Evolutionary conservation across 2,113 vertebrate species (phyloP).

Genomic region (Paradoxurus hermaphroditus): DNA sequence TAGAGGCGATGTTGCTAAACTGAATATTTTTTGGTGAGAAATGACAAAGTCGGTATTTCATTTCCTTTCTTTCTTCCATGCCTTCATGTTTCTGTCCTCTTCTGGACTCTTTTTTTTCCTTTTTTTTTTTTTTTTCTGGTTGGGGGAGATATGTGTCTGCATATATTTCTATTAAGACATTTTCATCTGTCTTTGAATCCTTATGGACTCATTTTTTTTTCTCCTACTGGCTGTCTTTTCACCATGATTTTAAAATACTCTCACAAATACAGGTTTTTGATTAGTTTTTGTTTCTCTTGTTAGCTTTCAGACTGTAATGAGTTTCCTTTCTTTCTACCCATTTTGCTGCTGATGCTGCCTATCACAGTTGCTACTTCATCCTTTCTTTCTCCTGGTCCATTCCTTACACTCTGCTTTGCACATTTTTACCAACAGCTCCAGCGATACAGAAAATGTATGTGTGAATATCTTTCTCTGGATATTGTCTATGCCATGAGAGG

Average conservation of each 20-base stretch:
- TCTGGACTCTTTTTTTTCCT: neutral
- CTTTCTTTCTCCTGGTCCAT: neutral
- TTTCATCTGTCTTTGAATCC: neutral
- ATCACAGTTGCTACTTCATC: neutral
- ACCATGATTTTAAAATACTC: neutral
- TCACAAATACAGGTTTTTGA: neutral
- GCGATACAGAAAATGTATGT: neutral
- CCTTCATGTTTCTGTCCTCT: neutral
- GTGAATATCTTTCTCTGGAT: neutral
- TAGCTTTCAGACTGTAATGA: neutral
- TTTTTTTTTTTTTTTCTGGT: neutral
- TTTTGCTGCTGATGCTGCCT: neutral
- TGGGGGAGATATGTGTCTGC: neutral
- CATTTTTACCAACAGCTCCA: neutral
- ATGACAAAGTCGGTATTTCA: neutral
- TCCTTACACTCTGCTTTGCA: neutral
- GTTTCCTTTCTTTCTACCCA: neutral
- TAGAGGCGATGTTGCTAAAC: neutral
- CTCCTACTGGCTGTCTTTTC: neutral
- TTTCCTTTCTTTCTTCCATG: neutral
- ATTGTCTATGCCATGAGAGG: neutral
- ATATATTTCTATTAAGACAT: neutral
- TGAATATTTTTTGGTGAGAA: neutral
- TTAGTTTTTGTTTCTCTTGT: neutral
- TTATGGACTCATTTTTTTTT: neutral